These are phyloP conservation scores for Scaptomyza polygonia DNA, from an alignment of 2,888 invertebrate genomes.

Conservation along the genomic window DNA sequence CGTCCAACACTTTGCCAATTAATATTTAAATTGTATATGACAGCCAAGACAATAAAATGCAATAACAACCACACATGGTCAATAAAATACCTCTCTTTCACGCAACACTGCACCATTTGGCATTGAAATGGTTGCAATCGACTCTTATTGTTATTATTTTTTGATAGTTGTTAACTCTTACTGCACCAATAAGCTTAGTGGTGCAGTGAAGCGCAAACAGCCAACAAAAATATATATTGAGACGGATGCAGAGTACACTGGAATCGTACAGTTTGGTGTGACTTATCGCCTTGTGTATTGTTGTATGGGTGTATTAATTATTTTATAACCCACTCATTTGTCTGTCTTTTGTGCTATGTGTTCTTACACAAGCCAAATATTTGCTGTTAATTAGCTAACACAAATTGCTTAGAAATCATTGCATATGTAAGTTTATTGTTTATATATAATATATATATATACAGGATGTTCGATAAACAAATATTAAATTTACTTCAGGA, in stretches of 20 bases:
- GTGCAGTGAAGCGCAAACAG: constrained; percentile 54
- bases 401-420: constrained; percentile 60
- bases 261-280: constrained; percentile 33
- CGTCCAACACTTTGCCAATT: constrained; percentile 56
- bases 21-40: constrained; percentile 57
- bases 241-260: constrained; percentile 25
- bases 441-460: neutral
- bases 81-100: constrained; percentile 21
- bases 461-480: constrained; percentile 36
- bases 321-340: constrained; percentile 33
- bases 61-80: constrained; percentile 39
- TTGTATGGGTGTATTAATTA: constrained; percentile 40
- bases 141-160: constrained; percentile 36
- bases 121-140: constrained; percentile 68
- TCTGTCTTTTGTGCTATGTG: constrained; percentile 25
- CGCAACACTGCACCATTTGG: constrained; percentile 40
- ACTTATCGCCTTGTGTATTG: constrained; percentile 15
- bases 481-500: neutral
- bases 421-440: constrained; percentile 6
- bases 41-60: constrained; percentile 56
- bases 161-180: constrained; percentile 25
- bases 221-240: neutral
- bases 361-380: constrained; percentile 70
- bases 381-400: constrained; percentile 60
- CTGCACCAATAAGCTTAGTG: constrained; percentile 23